Evolutionary conservation across 1,140 invertebrate species (phyloP).

Genomic region (Drosophila nannoptera): DNA sequence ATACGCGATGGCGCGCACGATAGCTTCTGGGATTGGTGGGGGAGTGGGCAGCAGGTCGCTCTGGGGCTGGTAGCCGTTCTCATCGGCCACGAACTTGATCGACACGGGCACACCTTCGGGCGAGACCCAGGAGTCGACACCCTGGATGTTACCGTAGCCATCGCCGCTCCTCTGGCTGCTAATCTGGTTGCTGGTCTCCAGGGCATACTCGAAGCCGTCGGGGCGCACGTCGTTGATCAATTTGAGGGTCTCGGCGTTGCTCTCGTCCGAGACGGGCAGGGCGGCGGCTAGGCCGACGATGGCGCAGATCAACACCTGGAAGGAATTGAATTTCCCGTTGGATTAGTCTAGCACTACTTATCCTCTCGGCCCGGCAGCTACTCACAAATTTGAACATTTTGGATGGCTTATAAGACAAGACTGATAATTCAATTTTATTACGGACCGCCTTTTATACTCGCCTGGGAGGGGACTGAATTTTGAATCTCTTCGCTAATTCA

Average conservation of each 20-base stretch:
- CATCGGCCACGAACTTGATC: constrained; percentile 82
- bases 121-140: constrained; percentile 57
- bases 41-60: constrained; percentile 74
- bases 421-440: too few species aligned
- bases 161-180: constrained; percentile 57
- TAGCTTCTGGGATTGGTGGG: constrained; percentile 39
- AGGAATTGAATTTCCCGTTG: neutral
- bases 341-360: neutral
- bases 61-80: constrained; percentile 80
- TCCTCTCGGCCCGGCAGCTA: neutral
- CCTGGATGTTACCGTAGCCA: constrained; percentile 62
- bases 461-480: too few species aligned
- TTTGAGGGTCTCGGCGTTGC: neutral
- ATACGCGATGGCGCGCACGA: constrained; percentile 5
- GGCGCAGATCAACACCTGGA: constrained; percentile 17
- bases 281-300: constrained; percentile 15
- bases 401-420: neutral
- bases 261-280: neutral
- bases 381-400: constrained; percentile 68
- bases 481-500: too few species aligned
- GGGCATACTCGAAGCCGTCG: neutral
- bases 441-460: too few species aligned
- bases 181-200: constrained; percentile 3
- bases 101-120: constrained; percentile 79
- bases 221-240: neutral